Conservation (phyloP, 2,797 vertebrate species). For the Neosilurus hyrtlii region DNA sequence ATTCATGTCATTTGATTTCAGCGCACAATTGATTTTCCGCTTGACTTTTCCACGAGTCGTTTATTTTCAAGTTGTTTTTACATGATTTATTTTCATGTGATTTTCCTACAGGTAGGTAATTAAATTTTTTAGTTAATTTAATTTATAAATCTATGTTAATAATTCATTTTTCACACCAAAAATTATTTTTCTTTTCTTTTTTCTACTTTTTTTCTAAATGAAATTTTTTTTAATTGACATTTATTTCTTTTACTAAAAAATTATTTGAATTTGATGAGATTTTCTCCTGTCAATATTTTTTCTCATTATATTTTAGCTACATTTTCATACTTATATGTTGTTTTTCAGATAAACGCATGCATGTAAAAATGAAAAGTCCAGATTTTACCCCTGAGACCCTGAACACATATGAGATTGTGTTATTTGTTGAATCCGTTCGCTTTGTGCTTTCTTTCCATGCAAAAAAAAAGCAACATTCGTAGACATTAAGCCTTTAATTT, state of each 20-base stretch:
- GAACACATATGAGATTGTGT: constrained; percentile 46
- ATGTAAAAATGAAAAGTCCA: neutral
- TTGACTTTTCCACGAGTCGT: neutral
- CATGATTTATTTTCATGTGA: neutral
- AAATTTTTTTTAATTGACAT: neutral
- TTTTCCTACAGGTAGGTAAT: neutral
- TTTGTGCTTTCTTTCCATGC: constrained; percentile 11
- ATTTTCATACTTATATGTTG: neutral
- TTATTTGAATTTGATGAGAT: neutral
- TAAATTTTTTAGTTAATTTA: too few relatives aligned
- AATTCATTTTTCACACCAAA: too few relatives aligned
- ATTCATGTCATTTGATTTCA: neutral
- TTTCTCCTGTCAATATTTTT: neutral
- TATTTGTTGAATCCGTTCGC: constrained; percentile 52
- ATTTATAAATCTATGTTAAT: too few relatives aligned
- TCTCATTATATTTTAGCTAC: neutral
- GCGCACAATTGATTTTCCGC: neutral
- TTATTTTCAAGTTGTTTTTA: neutral
- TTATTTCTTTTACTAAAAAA: neutral
- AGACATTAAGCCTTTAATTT: constrained; percentile 96
- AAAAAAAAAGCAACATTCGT: constrained; percentile 78
- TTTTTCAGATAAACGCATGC: neutral
- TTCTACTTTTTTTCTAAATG: neutral
- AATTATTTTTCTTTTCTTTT: neutral
- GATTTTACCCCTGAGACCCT: neutral